Evolutionary conservation across 2,888 invertebrate species (phyloP), one percentile per base, ranked within the genome.

Genomic region (Aricia artaxerxes): DNA sequence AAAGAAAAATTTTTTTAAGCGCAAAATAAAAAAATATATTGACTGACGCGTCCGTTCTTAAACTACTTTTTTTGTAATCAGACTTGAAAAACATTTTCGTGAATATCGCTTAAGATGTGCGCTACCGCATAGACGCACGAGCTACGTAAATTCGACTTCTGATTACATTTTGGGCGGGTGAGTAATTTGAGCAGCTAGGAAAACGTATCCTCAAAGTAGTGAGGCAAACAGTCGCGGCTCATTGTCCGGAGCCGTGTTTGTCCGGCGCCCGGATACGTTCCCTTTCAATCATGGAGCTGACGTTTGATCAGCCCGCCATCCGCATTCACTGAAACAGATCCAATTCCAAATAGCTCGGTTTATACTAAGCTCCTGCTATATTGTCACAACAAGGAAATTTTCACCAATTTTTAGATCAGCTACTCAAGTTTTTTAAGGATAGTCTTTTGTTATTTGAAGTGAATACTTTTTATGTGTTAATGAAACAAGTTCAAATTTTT

Each of bases 171-270:
- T 16, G 69, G 69, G 69, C 69, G 24, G 24, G 35, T 35, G 11
- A 69, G 61, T 75, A 61, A 31, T 79, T 75, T 79, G 57, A 78
- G 78, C 78, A 81, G 77, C 80, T 79, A 78, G 78, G 75, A 79
- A 80, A 81, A 73, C 78, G 73, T 57, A 31, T 64, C 61, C 73
- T 73, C 61, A 72, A 35, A 75, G 79, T 64, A 44, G 79, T 61
- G 9, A n/a, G 35, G 38, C 88, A 90, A 90, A 90, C 89, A 89
- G 85, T 85, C 85, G 87, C 87, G 85, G 86, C 83, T 88, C 84
- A 90, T 92, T 91, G 90, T 91, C 87, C 88, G 87, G 87, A 87
- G 85, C 87, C 85, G 83, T 90, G 88, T 91, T 91, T 90, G 87
- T 85, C 82, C 83, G 83, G 84, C 83, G 85, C 83, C 83, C 84